Evolutionary conservation across 2,797 vertebrate genomes (phyloP), one percentile per base, ranked within the genome.

Genomic region (Syngnathus rostellatus): DNA sequence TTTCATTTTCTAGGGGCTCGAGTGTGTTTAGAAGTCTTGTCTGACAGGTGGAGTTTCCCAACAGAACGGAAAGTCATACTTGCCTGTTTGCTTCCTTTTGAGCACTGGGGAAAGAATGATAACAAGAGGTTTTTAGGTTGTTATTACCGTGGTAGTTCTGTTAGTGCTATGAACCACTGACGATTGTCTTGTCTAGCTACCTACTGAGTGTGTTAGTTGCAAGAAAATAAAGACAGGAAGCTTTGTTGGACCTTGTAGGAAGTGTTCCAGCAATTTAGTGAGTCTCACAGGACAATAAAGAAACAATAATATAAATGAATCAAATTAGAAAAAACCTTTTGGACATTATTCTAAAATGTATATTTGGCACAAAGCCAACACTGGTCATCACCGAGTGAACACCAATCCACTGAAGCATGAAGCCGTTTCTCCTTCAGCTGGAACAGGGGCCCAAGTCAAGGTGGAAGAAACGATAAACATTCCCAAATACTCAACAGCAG

Each of bases 11-110:
- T 16, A 31, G 2, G 39, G 16, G 25, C 16, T 54, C 6, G 16
- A 17, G 21, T 55, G 23, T 55, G 53, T 55, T 31, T 55, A 7
- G 25, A 48, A 11, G 23, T 65, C 72, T 48, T 64, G 53, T 67
- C 53, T 38, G n/a, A 63, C 38, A 61, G 48, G 64, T 64, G 73
- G 53, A 70, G 58, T 77, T 77, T 62, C 41, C 38, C 14, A 64
- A 64, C 67, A 53, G 39, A 74, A 66, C 58, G 2, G 58, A 76
- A 70, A 55, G 77, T 75, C 54, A 31, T 31, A 58, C 58, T 51
- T 72, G 72, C 51, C 68, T 0, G 21, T 59, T 77, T 0, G 21
- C 62, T 77, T 82, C 70, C 73, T 77, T 66, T 69, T 71, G 54
- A 63, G 57, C 65, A 55, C 63, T 53, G 8, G 12, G 65, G 58